These are phyloP conservation scores for Phalacrocorax carbo DNA, from an alignment of 2,113 vertebrate genomes.

Conservation along the genomic window DNA sequence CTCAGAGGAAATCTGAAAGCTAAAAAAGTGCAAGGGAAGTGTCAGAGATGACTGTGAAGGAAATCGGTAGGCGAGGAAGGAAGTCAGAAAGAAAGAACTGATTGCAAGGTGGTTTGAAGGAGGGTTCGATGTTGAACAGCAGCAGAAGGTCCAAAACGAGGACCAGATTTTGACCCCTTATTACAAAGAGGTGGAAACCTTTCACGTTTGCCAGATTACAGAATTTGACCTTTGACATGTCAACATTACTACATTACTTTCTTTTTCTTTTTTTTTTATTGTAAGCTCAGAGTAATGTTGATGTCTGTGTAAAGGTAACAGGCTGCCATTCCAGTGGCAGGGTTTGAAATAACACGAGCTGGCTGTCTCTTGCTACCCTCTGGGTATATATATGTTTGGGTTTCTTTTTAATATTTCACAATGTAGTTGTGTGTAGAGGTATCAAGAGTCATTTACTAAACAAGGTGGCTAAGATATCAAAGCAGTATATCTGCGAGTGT, in stretches of 20 bases:
- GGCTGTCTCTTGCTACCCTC: neutral
- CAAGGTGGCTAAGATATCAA: neutral
- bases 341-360: neutral
- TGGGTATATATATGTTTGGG: neutral
- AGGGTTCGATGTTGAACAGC: neutral
- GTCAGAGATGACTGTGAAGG: constrained; percentile 5
- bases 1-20: constrained; percentile 26
- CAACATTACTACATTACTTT: neutral
- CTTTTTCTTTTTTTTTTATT: neutral
- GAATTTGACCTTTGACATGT: neutral
- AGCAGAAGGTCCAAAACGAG: neutral
- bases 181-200: neutral
- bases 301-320: neutral
- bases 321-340: neutral
- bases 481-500: neutral
- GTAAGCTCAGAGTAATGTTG: neutral
- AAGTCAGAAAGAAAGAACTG: neutral
- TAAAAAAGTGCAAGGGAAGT: constrained; percentile 34
- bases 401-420: neutral
- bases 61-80: neutral
- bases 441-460: neutral
- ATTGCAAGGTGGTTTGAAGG: neutral
- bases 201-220: neutral
- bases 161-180: neutral
- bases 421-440: neutral